A percentile compares a stretch with the other conserved stretches of the same genome.
Evolutionary conservation across 2,113 vertebrate genomes (phyloP).

Genomic region (Sinocyclocheilus maitianheensis): DNA sequence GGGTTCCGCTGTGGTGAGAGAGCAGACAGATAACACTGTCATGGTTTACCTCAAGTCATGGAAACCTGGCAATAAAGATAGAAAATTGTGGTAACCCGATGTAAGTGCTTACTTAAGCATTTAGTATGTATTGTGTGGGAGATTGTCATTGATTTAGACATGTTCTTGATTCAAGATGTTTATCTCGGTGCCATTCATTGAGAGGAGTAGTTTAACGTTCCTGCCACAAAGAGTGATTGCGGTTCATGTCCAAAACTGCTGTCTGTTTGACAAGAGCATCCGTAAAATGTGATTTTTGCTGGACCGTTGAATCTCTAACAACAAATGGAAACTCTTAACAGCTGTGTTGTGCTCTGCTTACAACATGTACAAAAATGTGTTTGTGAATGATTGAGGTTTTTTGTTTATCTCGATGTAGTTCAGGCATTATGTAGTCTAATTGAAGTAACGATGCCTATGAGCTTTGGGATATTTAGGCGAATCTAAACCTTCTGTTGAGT

Average conservation of each 20-base stretch:
- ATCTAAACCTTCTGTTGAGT: conserved; percentile 20
- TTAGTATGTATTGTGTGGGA: background rate
- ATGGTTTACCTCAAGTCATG: background rate
- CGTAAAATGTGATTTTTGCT: conserved; percentile 2
- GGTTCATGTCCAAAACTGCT: background rate
- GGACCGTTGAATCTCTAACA: background rate
- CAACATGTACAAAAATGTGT: conserved; percentile 3
- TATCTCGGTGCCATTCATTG: background rate
- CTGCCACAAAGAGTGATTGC: background rate
- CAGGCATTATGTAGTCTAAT: conserved; percentile 9
- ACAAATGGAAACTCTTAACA: background rate
- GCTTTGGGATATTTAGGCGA: conserved; percentile 14
- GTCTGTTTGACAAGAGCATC: conserved; percentile 22
- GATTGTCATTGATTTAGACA: background rate
- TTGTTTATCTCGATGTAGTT: conserved; percentile 5
- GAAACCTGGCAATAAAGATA: background rate
- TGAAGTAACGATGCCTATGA: background rate
- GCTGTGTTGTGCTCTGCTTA: background rate
- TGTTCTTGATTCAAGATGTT: conserved; percentile 1
- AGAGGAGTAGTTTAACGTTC: background rate
- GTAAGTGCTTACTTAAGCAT: background rate
- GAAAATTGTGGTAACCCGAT: background rate
- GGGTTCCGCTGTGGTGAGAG: background rate
- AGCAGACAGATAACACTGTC: background rate
- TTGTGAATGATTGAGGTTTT: background rate